A percentile compares a stretch with the other conserved stretches of the same genome.
Conservation (phyloP, 2,888 invertebrate genomes). For the Romanomermis culicivorax region DNA sequence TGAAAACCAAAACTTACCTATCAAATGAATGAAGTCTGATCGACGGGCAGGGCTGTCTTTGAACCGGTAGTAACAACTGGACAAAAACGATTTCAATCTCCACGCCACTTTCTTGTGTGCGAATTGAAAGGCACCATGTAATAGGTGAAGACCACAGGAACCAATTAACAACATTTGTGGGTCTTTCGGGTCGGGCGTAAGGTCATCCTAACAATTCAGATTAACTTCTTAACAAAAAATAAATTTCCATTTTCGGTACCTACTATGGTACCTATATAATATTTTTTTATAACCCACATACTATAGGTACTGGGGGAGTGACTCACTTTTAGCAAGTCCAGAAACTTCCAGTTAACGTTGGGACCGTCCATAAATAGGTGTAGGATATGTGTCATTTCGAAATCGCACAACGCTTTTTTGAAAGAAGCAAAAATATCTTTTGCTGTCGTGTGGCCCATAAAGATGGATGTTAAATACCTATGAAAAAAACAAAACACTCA, state of each 20-base stretch:
- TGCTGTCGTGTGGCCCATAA: conserved; percentile 1
- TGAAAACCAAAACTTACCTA: conserved; percentile 5
- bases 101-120: conserved; percentile 17
- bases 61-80: conserved; percentile 20
- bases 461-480: conserved; percentile 3
- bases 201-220: neutral
- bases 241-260: too few species aligned
- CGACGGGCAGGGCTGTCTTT: conserved; percentile 21
- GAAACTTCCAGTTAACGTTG: conserved; percentile 12
- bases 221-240: too few species aligned
- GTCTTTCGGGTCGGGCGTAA: neutral
- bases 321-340: conserved; percentile 6
- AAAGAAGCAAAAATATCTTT: neutral
- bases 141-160: conserved; percentile 22
- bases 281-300: too few species aligned
- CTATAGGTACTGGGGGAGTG: too few species aligned
- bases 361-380: conserved; percentile 4
- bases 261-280: too few species aligned
- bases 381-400: neutral
- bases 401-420: neutral
- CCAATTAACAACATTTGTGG: conserved; percentile 18
- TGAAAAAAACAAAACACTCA: neutral
- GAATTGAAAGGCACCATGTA: conserved; percentile 23
- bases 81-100: conserved; percentile 17
- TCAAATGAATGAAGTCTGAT: conserved; percentile 16